Conservation (phyloP, 2,797 vertebrate genomes). For the Delichon dasypus region DNA sequence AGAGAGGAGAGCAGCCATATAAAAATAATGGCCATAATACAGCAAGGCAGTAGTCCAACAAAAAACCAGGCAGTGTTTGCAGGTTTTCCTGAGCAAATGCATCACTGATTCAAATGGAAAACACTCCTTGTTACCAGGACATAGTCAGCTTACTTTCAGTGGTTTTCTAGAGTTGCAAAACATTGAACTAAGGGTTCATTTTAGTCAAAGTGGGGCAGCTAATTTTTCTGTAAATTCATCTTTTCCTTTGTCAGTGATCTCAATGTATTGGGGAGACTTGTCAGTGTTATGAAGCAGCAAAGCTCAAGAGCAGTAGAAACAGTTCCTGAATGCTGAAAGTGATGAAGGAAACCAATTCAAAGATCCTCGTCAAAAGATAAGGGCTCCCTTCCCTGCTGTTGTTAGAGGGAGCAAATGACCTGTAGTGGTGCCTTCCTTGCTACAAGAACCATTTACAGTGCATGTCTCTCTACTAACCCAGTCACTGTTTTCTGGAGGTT, state of each 20-base stretch:
- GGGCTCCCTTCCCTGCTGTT: neutral
- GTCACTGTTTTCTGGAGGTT: conserved; percentile 45
- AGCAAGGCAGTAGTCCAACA: neutral
- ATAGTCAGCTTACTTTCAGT: neutral
- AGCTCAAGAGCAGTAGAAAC: neutral
- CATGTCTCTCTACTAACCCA: neutral
- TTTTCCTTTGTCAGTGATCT: neutral
- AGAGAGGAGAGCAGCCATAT: neutral
- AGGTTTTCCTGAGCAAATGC: neutral
- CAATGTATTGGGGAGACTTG: neutral
- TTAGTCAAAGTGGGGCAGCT: neutral
- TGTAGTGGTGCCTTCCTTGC: neutral
- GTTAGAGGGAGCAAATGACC: neutral
- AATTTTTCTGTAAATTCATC: neutral
- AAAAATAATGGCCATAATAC: neutral
- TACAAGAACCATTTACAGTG: neutral
- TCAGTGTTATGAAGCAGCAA: neutral
- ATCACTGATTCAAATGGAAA: neutral
- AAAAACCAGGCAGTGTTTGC: neutral
- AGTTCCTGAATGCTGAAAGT: neutral
- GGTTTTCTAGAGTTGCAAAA: neutral
- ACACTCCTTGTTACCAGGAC: neutral
- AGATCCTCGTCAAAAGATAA: neutral
- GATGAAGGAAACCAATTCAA: neutral
- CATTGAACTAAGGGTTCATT: neutral